Evolutionary conservation across 2,113 vertebrate genomes (phyloP), one percentile per base, ranked within the genome.

Genomic region (Oryzias woworae): DNA sequence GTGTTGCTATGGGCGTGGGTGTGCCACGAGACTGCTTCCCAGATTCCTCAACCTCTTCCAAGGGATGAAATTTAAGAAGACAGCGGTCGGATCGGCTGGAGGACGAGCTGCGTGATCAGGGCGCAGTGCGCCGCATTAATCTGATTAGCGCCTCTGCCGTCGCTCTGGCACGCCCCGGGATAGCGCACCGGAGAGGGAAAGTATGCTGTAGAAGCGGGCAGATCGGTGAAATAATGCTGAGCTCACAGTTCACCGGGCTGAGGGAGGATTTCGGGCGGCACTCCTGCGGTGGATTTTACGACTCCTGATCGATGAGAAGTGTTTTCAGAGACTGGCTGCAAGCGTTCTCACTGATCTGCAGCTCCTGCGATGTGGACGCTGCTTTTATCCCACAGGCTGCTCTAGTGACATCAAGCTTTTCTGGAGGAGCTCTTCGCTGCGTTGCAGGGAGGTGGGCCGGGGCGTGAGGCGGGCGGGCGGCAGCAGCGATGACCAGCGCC

Each of bases 1-100:
- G 71, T 81, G 89, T 89, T 87, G 86, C 88, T 88, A 89, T 73
- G 85, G 85, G 85, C 86, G 82, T 87, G 86, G 65, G 80, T 52
- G 77, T 56, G 58, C 67, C 59, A 61, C 87, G 71, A 82, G 83
- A 65, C 71, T 31, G 51, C 26, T 24, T 52, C 52, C n/a, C 18
- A 60, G 17, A 71, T 77, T 54, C 18, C 46, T 31, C 42, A 48
- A 77, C 22, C 62, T 31, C 7, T 18, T 52, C 22, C 23, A 36
- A 43, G 51, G 53, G 23, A 73, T 54, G 16, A 26, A 45, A 59
- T 61, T 12, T 14, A 54, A 13, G 20, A 62, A 60, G 65, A 66
- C 55, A 43, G 28, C 45, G 13, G 46, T 8, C 14, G 24, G 7
- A 20, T 58, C 67, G 69, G 31, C 58, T 28, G 61, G 55, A 53